Evolutionary conservation across 2,888 invertebrate genomes (phyloP), one percentile per base, ranked within the genome.

Genomic region (Xestia sexstrigata): DNA sequence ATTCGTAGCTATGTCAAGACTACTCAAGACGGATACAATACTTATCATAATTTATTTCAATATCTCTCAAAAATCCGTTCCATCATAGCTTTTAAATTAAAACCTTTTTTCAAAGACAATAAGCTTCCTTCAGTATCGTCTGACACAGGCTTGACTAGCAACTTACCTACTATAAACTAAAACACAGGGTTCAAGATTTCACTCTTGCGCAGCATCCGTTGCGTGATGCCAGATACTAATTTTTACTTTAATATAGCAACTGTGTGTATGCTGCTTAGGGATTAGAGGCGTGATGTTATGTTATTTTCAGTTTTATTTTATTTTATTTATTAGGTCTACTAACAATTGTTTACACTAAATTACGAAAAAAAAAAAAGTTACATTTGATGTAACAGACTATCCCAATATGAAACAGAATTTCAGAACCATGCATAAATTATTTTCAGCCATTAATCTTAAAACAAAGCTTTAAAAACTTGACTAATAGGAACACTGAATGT

Each of bases 181-280:
- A 23, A 70, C 52, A 8, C n/a, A 62, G 39, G 58, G 58, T 79
- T 60, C 0, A 69, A 81, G 81, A 74, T 85, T 77, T 73, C 77
- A 83, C 77, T 85, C 77, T 82, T 63, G 58, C 45, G 8, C 80
- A 82, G 82, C 71, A 62, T 82, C 82, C 62, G 76, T 80, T 87
- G 85, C 81, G 67, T 20, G 26, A 6, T 74, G 76, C 75, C 80
- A 77, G 68, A 76, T 39, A 66, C 71, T 76, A 87, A 85, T 87
- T 81, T 83, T 73, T 78, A 63, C 23, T 63, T 75, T 75, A 75
- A 82, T 86, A 85, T 86, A 85, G 62, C 65, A 15, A 63, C 81
- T 65, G 65, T 79, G 30, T 74, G 35, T 49, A 52, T 62, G 68
- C 68, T 73, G n/a, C n/a, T n/a, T n/a, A n/a, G n/a, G n/a, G n/a